Base-by-base conservation (phyloP, 1,140 invertebrate species). In the Lucilia cuprina region DNA sequence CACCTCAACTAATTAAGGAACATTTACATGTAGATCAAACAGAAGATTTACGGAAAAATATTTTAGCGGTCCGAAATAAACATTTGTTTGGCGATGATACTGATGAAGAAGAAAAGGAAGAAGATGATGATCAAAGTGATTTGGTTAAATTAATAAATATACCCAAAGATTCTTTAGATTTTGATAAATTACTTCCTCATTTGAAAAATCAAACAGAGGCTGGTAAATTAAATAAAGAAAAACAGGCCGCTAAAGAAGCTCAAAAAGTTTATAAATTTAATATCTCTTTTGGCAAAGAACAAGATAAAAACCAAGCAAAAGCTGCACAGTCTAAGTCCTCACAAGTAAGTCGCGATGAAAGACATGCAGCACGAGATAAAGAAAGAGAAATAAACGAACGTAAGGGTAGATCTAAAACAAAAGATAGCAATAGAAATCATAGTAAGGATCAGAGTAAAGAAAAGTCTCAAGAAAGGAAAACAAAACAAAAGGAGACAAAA, bases 161-260 rank as follows among this genome's bases (percentile, higher is more conserved):
- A 5, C 80, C 70, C 75, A 84, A 84, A 83, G 82, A 82, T 65
- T 77, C 82, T 13, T 75, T 60, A 47, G 84, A 84, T 70, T 84
- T 84, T 55, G 84, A 84, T 47, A 83, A 41, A 65, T 14, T 84
- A 50, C 70, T 84, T 12, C 74, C 82, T 4, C 82, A 84, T 83
- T n/a, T 84, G 12, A 84, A 84, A 77, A 47, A 77, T 21, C 5
- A 19, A 70, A 14, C 25, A 2, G 65, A 80, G 74, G 17, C 2
- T 4, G 14, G 19, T 2, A n/a, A 80, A 82, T 30, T n/a, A 30
- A 50, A 9, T 19, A 5, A 49, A 55, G 47, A 14, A 10, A 12
- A 84, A 82, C 74, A 74, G 7, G 17, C 34, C 8, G 60, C 5
- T 4, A 34, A 35, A n/a, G 65, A 84, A 82, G 35, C 35, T 19